Percentiles rank a stretch among this genome's conserved stretches.
phyloP scores from a whole-genome alignment of 2,797 vertebrate species.

The Melanogrammus aeglefinus region DNA sequence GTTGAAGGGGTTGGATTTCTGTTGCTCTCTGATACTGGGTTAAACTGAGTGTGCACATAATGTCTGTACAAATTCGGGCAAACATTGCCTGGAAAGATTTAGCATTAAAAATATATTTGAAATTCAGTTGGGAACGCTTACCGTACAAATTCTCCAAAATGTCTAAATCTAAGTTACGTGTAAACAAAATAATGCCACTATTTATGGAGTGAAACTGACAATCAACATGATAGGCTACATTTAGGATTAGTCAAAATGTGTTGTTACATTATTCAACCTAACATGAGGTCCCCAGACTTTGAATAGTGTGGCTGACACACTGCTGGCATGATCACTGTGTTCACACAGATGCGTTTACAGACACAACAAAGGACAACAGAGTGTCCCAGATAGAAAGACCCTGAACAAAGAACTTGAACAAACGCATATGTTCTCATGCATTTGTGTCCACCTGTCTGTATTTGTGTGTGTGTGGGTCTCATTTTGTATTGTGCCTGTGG shows the following conservation, averaged over 20 bases:
- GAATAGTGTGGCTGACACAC: background rate
- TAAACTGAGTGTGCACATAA: conserved; percentile 10
- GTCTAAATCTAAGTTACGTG: background rate
- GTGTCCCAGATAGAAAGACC: background rate
- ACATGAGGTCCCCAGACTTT: background rate
- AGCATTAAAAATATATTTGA: background rate
- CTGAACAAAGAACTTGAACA: background rate
- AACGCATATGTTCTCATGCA: background rate
- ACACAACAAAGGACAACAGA: background rate
- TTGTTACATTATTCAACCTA: background rate
- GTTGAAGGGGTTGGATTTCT: conserved; percentile 51
- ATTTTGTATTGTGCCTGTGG: conserved; percentile 25
- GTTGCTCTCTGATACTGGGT: conserved; percentile 32
- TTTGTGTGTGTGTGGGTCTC: background rate
- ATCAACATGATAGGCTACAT: background rate
- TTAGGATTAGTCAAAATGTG: background rate
- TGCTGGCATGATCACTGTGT: background rate
- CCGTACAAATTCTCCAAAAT: background rate
- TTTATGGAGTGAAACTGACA: background rate
- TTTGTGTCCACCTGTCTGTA: conserved; percentile 11
- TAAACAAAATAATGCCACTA: background rate
- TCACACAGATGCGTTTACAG: background rate
- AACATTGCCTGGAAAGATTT: background rate
- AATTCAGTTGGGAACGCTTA: background rate
- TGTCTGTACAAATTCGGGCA: background rate